Evolutionary conservation across 2,888 invertebrate species (phyloP).

Genomic region (Agrotis puta): DNA sequence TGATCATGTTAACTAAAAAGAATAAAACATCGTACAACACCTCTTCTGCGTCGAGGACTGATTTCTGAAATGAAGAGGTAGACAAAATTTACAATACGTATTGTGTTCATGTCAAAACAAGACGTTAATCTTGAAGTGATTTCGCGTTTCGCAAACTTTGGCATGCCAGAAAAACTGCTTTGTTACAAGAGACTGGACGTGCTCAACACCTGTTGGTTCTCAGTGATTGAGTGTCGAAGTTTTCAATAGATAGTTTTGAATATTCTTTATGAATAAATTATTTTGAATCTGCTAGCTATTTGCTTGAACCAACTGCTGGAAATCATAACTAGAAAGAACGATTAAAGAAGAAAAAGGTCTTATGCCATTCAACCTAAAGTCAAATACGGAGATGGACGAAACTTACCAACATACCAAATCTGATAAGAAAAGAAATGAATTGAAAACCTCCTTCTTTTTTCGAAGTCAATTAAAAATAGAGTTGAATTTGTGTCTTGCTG

Average conservation of each 20-base stretch:
- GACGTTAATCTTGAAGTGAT: slow-evolving; percentile 5
- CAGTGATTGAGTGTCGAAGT: slow-evolving; percentile 3
- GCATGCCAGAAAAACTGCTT: slow-evolving; percentile 9
- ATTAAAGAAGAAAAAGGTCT: too few species aligned
- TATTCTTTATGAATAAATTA: background rate
- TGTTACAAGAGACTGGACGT: slow-evolving; percentile 4
- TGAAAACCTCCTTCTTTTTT: too few species aligned
- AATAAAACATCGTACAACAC: too few species aligned
- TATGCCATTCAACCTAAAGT: too few species aligned
- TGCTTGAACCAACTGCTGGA: too few species aligned
- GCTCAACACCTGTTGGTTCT: slow-evolving; percentile 10
- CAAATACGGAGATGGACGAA: too few species aligned
- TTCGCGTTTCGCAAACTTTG: slow-evolving; percentile 24
- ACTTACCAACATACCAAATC: too few species aligned
- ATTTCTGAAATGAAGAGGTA: background rate
- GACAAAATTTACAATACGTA: slow-evolving; percentile 2
- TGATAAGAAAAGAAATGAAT: too few species aligned
- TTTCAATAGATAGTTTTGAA: background rate
- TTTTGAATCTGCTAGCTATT: background rate
- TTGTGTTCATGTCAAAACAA: slow-evolving; percentile 19
- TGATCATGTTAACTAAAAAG: too few species aligned
- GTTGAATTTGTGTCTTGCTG: too few species aligned
- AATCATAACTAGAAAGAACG: background rate
- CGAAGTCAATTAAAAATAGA: too few species aligned
- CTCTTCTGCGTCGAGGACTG: background rate